Evolutionary conservation across 2,113 vertebrate species (phyloP).

Genomic region (Talpa occidentalis): DNA sequence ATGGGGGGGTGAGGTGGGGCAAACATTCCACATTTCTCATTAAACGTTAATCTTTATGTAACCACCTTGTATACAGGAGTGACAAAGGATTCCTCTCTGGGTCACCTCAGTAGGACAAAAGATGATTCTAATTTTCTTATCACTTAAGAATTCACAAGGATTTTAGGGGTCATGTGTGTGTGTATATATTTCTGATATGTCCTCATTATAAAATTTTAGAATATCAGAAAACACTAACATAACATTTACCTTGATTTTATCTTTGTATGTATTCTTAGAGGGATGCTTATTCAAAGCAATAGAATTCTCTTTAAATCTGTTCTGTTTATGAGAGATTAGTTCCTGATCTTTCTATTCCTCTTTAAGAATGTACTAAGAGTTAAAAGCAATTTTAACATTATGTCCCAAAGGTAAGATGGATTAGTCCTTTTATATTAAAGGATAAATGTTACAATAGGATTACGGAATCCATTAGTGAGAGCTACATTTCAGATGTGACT

Average conservation of each 20-base stretch:
- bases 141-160: background rate
- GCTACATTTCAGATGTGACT: background rate
- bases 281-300: background rate
- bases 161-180: background rate
- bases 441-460: background rate
- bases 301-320: background rate
- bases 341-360: background rate
- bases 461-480: background rate
- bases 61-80: background rate
- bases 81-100: background rate
- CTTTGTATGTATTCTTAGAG: background rate
- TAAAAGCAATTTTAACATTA: conserved; percentile 18
- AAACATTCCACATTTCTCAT: background rate
- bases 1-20: background rate
- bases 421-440: conserved; percentile 12
- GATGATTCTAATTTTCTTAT: background rate
- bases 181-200: background rate
- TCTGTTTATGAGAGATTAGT: conserved; percentile 31
- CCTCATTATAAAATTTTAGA: background rate
- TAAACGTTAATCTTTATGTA: background rate
- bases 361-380: conserved; percentile 1
- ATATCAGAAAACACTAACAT: background rate
- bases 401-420: background rate
- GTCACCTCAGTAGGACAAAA: background rate
- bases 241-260: background rate